Evolutionary conservation across 2,113 vertebrate species (phyloP).

Genomic region (cattle (Bos taurus)): ARS-UCD2.0 NC_037343.1:31401501-31402000

Average conservation of each 20-base stretch:
- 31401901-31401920: background rate
- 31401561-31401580: background rate
- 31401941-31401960: background rate
- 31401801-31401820: background rate
- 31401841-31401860: background rate
- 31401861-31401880: background rate
- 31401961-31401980: background rate
- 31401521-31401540: background rate
- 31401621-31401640: background rate
- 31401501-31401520: background rate
- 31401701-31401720: background rate
- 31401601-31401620: background rate
- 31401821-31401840: background rate
- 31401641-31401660: background rate
- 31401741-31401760: background rate
- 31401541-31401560: background rate
- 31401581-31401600: background rate
- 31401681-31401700: accelerated
- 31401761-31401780: background rate
- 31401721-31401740: background rate
- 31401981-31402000: background rate
- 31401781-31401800: background rate
- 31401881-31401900: background rate
- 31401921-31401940: background rate
- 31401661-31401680: background rate